Base-by-base conservation (phyloP, 2,888 invertebrate species). In the Esperia sulphurella region DNA sequence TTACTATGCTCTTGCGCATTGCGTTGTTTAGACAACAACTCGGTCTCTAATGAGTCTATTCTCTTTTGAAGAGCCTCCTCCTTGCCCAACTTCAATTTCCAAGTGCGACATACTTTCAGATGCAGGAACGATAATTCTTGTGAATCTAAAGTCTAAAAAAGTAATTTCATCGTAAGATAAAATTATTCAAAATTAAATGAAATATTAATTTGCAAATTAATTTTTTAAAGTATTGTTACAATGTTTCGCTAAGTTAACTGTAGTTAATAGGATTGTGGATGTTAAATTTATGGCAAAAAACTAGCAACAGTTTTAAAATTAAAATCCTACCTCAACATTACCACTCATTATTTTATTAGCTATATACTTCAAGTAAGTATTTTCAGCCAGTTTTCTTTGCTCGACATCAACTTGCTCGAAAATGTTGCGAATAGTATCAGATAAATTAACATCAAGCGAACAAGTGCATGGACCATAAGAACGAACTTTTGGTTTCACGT, bases 111-210 rank as follows among this genome's bases (percentile, higher is more conserved):
- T 33, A 91, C 86, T 76, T 90, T 91, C 0, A 85, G 65, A 58
- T 92, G 91, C 13, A 92, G 71, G 54, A 88, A 85, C 14, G 91
- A 88, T n/a, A 92, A 60, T 57, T 92, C 92, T 63, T 91, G 88
- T 13, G 84, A 79, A 43, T 86, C 81, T 43, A 92, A 69, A 7
- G 69, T 64, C 90, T 91, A 60, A 14, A 14, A 39, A 14, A 40
- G 31, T 31, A 13, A 40, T 14, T 40, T 14, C n/a, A n/a, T n/a
- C n/a, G n/a, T n/a, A n/a, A n/a, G n/a, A n/a, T n/a, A n/a, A n/a
- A n/a, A n/a, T n/a, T n/a, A n/a, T n/a, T n/a, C n/a, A n/a, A n/a
- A n/a, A n/a, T n/a, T n/a, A n/a, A n/a, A n/a, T n/a, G n/a, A n/a
- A n/a, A n/a, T n/a, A n/a, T n/a, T n/a, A n/a, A n/a, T n/a, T n/a